These are phyloP conservation scores for Cottus gobio DNA, from an alignment of 2,113 vertebrate species.

Conservation along the genomic window DNA sequence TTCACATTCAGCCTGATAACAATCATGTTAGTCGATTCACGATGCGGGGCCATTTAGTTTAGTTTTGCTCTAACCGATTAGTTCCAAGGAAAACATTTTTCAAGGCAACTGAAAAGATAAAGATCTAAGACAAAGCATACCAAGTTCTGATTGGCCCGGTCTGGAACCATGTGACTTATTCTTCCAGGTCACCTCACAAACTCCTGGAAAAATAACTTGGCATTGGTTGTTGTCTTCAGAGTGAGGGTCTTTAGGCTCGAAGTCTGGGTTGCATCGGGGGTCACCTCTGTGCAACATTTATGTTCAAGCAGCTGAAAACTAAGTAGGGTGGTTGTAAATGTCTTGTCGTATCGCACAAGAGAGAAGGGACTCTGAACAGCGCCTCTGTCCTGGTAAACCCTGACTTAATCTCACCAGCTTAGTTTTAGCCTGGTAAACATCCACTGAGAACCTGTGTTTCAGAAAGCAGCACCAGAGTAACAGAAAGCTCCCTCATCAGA, in stretches of 20 bases:
- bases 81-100: background rate
- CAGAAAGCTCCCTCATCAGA: background rate
- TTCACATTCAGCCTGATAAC: background rate
- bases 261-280: background rate
- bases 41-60: too few relatives aligned
- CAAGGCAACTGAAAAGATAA: background rate
- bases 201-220: background rate
- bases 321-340: background rate
- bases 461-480: background rate
- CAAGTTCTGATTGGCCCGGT: background rate
- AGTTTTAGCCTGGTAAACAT: conserved; percentile 4
- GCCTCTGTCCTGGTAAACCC: background rate
- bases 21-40: background rate
- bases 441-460: background rate
- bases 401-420: conserved; percentile 1
- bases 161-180: background rate
- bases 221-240: background rate
- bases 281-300: background rate
- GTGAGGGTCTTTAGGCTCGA: background rate
- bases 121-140: background rate
- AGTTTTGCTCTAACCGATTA: background rate
- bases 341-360: background rate
- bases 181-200: background rate
- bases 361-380: background rate
- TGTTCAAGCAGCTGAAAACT: background rate